Percentiles rank a stretch among this genome's conserved stretches.
Conservation (phyloP, 2,888 invertebrate species). For the Nemurella pictetii region DNA sequence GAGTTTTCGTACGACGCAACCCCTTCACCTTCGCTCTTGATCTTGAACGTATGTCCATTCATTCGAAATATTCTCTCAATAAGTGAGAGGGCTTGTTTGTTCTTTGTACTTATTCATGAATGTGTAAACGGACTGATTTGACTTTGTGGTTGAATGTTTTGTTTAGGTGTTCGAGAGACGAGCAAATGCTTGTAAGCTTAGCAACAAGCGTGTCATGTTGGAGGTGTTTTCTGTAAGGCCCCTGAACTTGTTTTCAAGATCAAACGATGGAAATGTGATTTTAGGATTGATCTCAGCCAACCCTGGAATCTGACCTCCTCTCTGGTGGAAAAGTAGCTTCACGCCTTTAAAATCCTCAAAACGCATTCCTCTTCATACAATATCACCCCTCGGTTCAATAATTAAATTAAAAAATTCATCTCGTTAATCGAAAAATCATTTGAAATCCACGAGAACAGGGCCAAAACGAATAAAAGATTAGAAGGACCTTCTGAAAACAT, state of each 20-base stretch:
- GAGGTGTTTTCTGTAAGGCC: neutral
- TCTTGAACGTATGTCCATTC: neutral
- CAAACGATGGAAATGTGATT: neutral
- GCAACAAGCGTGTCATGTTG: neutral
- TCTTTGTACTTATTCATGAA: neutral
- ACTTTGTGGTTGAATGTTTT: neutral
- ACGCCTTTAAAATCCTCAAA: neutral
- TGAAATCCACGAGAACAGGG: neutral
- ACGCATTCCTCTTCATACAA: neutral
- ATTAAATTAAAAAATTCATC: neutral
- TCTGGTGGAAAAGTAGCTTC: neutral
- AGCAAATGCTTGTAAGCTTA: neutral
- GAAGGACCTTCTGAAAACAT: neutral
- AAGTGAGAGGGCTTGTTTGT: neutral
- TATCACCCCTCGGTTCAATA: neutral
- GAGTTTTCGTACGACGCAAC: neutral
- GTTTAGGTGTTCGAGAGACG: too few relatives aligned
- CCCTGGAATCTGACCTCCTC: neutral
- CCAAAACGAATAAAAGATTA: neutral
- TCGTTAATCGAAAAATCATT: neutral
- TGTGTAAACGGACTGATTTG: neutral
- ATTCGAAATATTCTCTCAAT: neutral
- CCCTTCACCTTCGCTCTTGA: neutral
- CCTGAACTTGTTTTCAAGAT: neutral
- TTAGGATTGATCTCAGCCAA: neutral